Evolutionary conservation across 2,888 invertebrate species (phyloP), one percentile per base, ranked within the genome.

Genomic region (Lysandra coridon): DNA sequence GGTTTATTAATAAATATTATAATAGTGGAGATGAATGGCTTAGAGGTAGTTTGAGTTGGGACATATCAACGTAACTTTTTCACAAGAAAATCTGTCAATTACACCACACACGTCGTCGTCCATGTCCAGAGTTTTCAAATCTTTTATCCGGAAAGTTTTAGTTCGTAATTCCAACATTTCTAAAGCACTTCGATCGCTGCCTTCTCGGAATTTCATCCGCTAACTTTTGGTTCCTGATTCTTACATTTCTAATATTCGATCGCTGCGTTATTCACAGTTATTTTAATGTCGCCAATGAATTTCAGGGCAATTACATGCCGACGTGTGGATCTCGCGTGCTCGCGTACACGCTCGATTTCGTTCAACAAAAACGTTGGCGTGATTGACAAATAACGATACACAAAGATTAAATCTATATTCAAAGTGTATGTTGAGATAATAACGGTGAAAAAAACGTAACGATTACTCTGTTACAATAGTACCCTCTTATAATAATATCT

Each of bases 361-460:
- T 69, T 37, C 14, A 6, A 33, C 10, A 37, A 69, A 69, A 69
- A 69, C 30, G 1, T 33, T 69, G 6, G 69, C 69, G 69, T 69
- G 69, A 69, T 37, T 69, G 33, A 69, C 69, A 69, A 69, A 37
- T 37, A 69, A 69, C 69, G 69, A 69, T 69, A 69, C 37, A 69
- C 69, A 37, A 33, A 69, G 69, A 69, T 69, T 69, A 69, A 69
- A 69, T 69, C 69, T 69, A 69, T 69, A 69, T 69, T 69, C 17
- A 69, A 69, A 69, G 69, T 6, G 69, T 14, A 12, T 12, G 64
- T 37, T 37, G 14, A 69, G 33, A 12, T 10, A 12, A 33, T 33
- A 69, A 30, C 30, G 64, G 64, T 69, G 64, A 69, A 69, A 69
- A 69, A 12, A 62, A 64, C 4, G 0, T 69, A 17, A 37, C 30